A percentile compares a stretch with the other conserved stretches of the same genome.
phyloP scores from a whole-genome alignment of 2,888 invertebrate species.

The Anoncus sp. region DNA sequence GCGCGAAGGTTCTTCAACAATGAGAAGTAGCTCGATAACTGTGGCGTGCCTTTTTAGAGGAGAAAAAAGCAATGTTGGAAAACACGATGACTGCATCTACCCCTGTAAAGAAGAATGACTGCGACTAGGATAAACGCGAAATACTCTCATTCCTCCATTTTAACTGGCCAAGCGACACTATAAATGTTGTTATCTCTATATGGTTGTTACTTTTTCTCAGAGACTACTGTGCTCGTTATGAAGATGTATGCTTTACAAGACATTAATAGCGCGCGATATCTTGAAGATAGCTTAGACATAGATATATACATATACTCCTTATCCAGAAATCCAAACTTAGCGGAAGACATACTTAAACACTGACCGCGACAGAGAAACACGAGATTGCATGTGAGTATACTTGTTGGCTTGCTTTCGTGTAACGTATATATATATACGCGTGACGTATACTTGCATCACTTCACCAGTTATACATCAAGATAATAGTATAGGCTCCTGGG shows the following conservation, averaged over 20 bases:
- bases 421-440: constrained; percentile 24
- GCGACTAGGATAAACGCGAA: constrained; percentile 6
- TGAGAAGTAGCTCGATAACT: too few relatives aligned
- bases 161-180: constrained; percentile 44
- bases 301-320: constrained; percentile 24
- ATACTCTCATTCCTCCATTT: constrained; percentile 32
- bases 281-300: constrained; percentile 35
- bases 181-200: constrained; percentile 37
- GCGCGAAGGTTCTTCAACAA: too few relatives aligned
- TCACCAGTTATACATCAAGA: constrained; percentile 59
- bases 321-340: constrained; percentile 33
- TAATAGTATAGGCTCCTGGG: constrained; percentile 58
- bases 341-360: constrained; percentile 61
- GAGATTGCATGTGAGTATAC: constrained; percentile 57
- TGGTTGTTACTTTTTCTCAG: constrained; percentile 24
- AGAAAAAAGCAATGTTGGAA: not conserved
- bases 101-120: not conserved
- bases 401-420: constrained; percentile 33
- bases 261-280: constrained; percentile 61
- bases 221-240: constrained; percentile 56
- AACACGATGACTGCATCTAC: not conserved
- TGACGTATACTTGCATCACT: constrained; percentile 30
- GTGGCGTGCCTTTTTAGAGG: not conserved
- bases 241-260: constrained; percentile 61
- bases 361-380: constrained; percentile 52